These are phyloP conservation scores for Chaetophractus vellerosus DNA, from an alignment of 2,797 vertebrate genomes.

Conservation along the genomic window DNA sequence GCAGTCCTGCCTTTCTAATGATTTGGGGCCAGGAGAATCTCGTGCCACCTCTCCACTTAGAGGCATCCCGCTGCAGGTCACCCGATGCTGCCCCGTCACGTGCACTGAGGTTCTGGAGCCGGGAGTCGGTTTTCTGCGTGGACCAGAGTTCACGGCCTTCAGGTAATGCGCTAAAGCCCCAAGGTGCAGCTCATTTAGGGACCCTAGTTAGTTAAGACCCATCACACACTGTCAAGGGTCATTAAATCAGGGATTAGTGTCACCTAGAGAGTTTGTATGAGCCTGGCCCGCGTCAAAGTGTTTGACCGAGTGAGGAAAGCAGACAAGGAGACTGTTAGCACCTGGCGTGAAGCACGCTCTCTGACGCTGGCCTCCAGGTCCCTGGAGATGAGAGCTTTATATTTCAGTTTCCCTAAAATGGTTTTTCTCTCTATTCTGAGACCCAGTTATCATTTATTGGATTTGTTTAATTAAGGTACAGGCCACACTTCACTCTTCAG, in stretches of 20 bases:
- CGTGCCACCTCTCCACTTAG: conserved; percentile 37
- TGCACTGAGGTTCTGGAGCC: conserved; percentile 44
- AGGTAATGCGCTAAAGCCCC: conserved; percentile 33
- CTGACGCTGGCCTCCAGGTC: not conserved
- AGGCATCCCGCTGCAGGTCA: conserved; percentile 34
- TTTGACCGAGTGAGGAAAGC: conserved; percentile 67
- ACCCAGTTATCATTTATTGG: not conserved
- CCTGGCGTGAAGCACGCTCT: not conserved
- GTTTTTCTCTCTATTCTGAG: conserved; percentile 27
- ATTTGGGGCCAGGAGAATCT: conserved; percentile 55
- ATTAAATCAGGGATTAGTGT: conserved; percentile 85
- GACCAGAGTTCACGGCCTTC: conserved; percentile 53
- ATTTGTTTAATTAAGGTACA: conserved; percentile 74
- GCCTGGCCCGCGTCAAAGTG: conserved; percentile 13
- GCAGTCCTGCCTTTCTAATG: conserved; percentile 25
- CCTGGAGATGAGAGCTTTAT: conserved; percentile 27
- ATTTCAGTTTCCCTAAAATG: conserved; percentile 39
- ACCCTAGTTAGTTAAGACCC: conserved; percentile 71
- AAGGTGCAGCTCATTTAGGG: conserved; percentile 69
- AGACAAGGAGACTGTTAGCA: conserved; percentile 60
- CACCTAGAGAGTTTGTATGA: conserved; percentile 66
- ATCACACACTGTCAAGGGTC: conserved; percentile 75
- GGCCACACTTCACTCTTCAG: conserved; percentile 63
- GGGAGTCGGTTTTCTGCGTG: conserved; percentile 29
- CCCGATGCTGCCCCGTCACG: conserved; percentile 64